Conservation (phyloP, 1,140 invertebrate species). For the Argopecten irradians region DNA sequence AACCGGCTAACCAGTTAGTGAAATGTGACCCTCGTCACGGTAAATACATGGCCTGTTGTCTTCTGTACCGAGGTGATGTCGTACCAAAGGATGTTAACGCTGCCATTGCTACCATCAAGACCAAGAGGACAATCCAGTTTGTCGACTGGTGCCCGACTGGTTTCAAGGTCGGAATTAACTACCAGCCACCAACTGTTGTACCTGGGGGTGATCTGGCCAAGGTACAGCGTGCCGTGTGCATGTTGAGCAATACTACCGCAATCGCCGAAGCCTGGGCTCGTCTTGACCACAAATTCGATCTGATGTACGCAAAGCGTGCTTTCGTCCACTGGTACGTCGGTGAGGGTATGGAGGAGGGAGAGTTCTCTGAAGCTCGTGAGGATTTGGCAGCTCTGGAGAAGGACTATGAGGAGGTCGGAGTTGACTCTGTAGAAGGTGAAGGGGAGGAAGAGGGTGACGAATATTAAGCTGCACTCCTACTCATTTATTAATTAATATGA, state of each 20-base stretch:
- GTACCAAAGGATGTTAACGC: constrained; percentile 89
- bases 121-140: constrained; percentile 84
- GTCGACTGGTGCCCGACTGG: constrained; percentile 95
- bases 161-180: constrained; percentile 73
- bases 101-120: constrained; percentile 89
- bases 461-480: too few species aligned
- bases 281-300: constrained; percentile 81
- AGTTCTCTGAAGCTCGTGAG: constrained; percentile 86
- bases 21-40: constrained; percentile 93
- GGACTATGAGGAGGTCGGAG: constrained; percentile 89
- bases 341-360: constrained; percentile 84
- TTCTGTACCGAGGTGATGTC: constrained; percentile 76
- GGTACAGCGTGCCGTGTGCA: constrained; percentile 82
- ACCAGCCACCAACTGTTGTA: constrained; percentile 79
- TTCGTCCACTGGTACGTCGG: constrained; percentile 82
- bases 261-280: constrained; percentile 84
- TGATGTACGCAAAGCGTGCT: constrained; percentile 80
- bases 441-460: too few species aligned
- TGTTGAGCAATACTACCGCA: constrained; percentile 88
- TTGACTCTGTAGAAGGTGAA: constrained; percentile 83
- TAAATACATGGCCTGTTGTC: constrained; percentile 89
- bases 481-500: too few species aligned
- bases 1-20: constrained; percentile 93
- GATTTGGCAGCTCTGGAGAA: constrained; percentile 85
- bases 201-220: constrained; percentile 83